Percentiles rank a stretch among this genome's conserved stretches.
Conservation (phyloP, 2,113 vertebrate genomes). For the Anolis sagrei region DNA sequence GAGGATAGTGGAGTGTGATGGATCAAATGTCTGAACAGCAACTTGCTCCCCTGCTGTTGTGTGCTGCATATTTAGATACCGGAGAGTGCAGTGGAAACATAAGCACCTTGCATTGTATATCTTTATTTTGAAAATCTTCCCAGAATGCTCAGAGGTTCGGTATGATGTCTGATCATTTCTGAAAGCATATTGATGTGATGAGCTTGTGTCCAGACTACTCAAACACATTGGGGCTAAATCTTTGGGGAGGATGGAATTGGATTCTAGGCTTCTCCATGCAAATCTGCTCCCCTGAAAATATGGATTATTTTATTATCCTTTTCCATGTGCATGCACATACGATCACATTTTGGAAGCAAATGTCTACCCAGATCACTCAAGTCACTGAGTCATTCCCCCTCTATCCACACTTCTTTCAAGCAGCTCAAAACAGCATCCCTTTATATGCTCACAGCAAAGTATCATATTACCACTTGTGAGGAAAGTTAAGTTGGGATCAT, state of each 20-base stretch:
- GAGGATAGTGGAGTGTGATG: not conserved
- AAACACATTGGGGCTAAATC: not conserved
- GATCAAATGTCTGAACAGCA: not conserved
- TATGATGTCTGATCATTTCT: not conserved
- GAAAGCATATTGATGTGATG: not conserved
- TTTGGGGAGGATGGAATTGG: not conserved
- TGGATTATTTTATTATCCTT: not conserved
- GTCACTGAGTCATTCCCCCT: not conserved
- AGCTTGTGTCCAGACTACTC: not conserved
- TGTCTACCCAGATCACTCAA: not conserved
- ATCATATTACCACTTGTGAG: not conserved
- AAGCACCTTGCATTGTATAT: not conserved
- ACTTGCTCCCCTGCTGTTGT: conserved; percentile 14
- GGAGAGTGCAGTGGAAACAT: not conserved
- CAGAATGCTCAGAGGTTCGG: not conserved
- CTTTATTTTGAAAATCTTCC: not conserved
- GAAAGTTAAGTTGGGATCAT: not conserved
- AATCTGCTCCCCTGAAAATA: not conserved
- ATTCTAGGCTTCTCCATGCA: not conserved
- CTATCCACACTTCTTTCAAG: not conserved
- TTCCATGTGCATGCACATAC: not conserved
- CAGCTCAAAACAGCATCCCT: not conserved
- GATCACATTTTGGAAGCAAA: not conserved
- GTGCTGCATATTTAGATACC: not conserved
- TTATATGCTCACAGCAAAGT: too few species aligned